These are phyloP conservation scores for Heterotilapia buettikoferi DNA, from an alignment of 2,113 vertebrate species.

Conservation along the genomic window DNA sequence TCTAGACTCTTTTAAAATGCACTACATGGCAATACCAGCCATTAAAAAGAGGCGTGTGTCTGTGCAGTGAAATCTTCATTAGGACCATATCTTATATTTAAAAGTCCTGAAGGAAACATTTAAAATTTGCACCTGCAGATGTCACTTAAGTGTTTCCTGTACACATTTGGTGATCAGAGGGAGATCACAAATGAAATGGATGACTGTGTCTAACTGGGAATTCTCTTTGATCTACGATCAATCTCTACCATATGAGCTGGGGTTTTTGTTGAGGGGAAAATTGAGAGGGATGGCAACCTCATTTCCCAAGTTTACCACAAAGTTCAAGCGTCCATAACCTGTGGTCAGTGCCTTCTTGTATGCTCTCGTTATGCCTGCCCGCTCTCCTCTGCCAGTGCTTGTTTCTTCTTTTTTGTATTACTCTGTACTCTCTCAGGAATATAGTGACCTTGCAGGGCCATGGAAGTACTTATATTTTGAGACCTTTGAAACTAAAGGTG, in stretches of 20 bases:
- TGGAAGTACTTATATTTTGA: conserved; percentile 37
- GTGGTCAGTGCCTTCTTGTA: conserved; percentile 48
- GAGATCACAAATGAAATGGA: conserved; percentile 46
- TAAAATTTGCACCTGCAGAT: conserved; percentile 52
- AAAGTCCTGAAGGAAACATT: conserved; percentile 3
- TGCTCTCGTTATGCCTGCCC: conserved; percentile 34
- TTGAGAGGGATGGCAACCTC: conserved; percentile 62
- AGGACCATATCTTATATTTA: neutral
- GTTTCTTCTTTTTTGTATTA: conserved; percentile 1
- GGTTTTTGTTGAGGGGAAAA: conserved; percentile 59
- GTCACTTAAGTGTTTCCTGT: conserved; percentile 55
- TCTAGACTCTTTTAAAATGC: conserved; percentile 31
- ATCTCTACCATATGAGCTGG: conserved; percentile 61
- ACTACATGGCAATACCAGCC: conserved; percentile 35
- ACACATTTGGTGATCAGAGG: conserved; percentile 20
- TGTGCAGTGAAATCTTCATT: conserved; percentile 1
- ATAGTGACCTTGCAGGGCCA: conserved; percentile 26
- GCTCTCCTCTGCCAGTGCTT: neutral
- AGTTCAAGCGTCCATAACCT: conserved; percentile 62
- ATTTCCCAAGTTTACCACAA: conserved; percentile 68
- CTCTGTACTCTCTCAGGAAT: conserved; percentile 35
- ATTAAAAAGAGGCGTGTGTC: conserved; percentile 20
- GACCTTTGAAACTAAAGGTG: conserved; percentile 53
- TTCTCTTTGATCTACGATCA: conserved; percentile 66
- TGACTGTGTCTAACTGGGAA: conserved; percentile 59